phyloP scores from a whole-genome alignment of 1,140 invertebrate genomes.

The Tetramorium alpestre region DNA sequence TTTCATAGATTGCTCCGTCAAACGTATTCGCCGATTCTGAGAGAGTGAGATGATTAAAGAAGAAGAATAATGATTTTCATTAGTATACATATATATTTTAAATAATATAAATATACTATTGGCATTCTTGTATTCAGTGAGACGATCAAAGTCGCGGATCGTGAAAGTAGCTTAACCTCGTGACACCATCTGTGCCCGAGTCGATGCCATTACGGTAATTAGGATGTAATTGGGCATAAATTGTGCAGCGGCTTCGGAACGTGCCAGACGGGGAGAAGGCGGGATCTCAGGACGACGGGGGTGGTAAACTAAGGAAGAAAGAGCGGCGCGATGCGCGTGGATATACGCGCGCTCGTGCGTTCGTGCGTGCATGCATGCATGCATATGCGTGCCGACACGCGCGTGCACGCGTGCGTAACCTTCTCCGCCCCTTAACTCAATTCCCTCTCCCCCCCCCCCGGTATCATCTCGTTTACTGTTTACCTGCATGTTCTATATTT shows the following conservation, averaged over 20 bases:
- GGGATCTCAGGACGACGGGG: conserved; percentile 3
- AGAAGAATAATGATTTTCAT: background rate
- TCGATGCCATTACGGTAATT: conserved; percentile 79
- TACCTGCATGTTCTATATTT: conserved; percentile 31
- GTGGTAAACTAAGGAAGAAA: conserved; percentile 13
- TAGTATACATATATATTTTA: background rate
- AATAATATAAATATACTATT: background rate
- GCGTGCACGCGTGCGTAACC: conserved; percentile 63
- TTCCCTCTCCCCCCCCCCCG: conserved; percentile 4
- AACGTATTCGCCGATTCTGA: background rate
- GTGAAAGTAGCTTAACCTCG: conserved; percentile 77
- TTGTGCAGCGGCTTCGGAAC: conserved; percentile 66
- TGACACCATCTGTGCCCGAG: conserved; percentile 74
- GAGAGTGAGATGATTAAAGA: background rate
- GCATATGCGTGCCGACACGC: conserved; percentile 59
- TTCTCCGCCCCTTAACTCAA: conserved; percentile 9
- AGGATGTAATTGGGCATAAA: conserved; percentile 80
- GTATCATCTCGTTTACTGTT: conserved; percentile 36
- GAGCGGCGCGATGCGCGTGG: conserved; percentile 37
- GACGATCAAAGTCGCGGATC: conserved; percentile 34
- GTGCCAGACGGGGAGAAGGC: background rate
- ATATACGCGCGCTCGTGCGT: conserved; percentile 49
- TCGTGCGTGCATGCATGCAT: conserved; percentile 63
- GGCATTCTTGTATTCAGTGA: background rate
- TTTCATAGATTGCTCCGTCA: background rate